A percentile compares a stretch with the other conserved stretches of the same genome.
Conservation (phyloP, 2,888 invertebrate species). For the Elaeidobius kamerunicus region DNA sequence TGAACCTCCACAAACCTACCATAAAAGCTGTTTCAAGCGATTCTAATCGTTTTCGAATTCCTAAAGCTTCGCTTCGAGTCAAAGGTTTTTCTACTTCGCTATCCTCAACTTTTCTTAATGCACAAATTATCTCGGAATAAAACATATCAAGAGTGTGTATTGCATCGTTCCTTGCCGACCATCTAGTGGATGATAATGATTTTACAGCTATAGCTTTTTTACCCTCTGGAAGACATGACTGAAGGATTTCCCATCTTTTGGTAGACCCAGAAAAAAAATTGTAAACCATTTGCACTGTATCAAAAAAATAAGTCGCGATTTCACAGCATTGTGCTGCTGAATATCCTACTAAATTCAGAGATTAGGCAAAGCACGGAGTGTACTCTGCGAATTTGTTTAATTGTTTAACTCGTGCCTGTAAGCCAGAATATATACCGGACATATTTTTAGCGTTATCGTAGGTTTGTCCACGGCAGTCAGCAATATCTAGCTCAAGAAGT, state of each 20-base stretch:
- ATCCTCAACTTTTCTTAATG: no score
- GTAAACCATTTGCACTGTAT: neutral
- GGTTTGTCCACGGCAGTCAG: neutral
- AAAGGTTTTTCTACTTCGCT: no score
- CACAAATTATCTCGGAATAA: no score
- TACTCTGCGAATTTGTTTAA: neutral
- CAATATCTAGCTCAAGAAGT: neutral
- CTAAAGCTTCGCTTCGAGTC: no score
- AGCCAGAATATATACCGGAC: neutral
- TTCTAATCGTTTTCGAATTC: no score
- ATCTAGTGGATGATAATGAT: no score
- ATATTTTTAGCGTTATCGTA: neutral
- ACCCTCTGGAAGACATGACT: no score
- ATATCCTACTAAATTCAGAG: neutral
- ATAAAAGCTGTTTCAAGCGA: no score
- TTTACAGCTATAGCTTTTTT: no score
- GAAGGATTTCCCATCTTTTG: neutral
- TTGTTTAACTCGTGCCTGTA: neutral
- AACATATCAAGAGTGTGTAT: no score
- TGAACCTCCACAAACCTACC: no score
- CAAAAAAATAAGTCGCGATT: neutral
- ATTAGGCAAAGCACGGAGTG: neutral
- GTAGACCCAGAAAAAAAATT: neutral
- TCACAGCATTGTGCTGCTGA: neutral
- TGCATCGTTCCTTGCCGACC: no score